Evolutionary conservation across 2,113 vertebrate genomes (phyloP).

Genomic region (Pao palembangensis): DNA sequence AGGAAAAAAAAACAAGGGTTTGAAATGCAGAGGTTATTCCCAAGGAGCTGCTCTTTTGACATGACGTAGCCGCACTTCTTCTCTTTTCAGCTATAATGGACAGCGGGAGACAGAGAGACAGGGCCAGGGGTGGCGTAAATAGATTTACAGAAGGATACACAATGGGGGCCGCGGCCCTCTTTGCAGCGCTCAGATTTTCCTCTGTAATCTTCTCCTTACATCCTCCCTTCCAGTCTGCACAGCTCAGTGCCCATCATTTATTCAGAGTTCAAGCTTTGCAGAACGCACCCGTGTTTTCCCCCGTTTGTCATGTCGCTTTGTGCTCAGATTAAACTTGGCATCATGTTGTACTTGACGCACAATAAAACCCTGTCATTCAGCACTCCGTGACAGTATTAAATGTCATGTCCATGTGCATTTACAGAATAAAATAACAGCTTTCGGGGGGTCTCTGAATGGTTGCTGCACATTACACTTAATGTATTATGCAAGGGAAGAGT

Average conservation of each 20-base stretch:
- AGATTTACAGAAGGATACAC: conserved; percentile 73
- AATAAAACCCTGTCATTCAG: conserved; percentile 93
- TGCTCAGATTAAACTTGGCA: conserved; percentile 87
- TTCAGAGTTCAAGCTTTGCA: conserved; percentile 79
- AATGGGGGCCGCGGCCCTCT: conserved; percentile 69
- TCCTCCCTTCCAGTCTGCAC: conserved; percentile 58
- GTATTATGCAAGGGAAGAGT: conserved; percentile 94
- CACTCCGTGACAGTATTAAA: conserved; percentile 92
- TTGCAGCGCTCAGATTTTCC: conserved; percentile 67
- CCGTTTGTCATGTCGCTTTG: conserved; percentile 81
- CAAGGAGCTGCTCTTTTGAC: conserved; percentile 66
- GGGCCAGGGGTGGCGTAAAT: conserved; percentile 69
- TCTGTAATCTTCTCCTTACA: conserved; percentile 64
- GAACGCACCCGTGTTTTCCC: conserved; percentile 77
- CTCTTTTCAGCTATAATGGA: conserved; percentile 70
- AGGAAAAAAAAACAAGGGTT: conserved; percentile 35
- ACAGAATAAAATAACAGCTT: conserved; percentile 93
- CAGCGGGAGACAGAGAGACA: conserved; percentile 63
- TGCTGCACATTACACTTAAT: conserved; percentile 94
- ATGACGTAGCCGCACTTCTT: conserved; percentile 52
- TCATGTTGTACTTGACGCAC: conserved; percentile 88
- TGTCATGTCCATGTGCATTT: conserved; percentile 96
- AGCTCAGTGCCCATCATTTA: conserved; percentile 83
- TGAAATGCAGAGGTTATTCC: conserved; percentile 63
- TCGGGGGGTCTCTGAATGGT: conserved; percentile 80